These are phyloP conservation scores for Enteromius anoplus DNA, from an alignment of 2,797 vertebrate genomes.

Conservation along the genomic window DNA sequence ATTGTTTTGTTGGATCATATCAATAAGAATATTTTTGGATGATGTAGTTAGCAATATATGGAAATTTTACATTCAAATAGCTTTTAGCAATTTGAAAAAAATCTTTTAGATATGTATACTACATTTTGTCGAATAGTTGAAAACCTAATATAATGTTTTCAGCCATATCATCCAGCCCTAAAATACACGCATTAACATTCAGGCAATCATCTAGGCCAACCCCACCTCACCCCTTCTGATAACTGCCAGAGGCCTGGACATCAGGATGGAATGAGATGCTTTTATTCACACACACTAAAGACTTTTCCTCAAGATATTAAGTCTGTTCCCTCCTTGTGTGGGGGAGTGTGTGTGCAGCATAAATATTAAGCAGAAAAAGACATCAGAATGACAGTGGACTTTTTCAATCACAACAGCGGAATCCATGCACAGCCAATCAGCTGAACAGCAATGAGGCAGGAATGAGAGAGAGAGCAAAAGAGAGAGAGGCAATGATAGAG, in stretches of 20 bases:
- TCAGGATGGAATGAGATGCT: constrained; percentile 44
- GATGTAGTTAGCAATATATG: not conserved
- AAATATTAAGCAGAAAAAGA: constrained; percentile 39
- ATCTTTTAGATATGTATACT: not conserved
- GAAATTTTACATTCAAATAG: not conserved
- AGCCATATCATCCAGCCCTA: not conserved
- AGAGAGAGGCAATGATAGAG: constrained; percentile 25
- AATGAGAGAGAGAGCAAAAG: constrained; percentile 18
- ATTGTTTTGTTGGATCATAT: not conserved
- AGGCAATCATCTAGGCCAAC: constrained; percentile 39
- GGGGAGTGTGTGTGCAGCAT: constrained; percentile 24
- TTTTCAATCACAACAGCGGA: constrained; percentile 42
- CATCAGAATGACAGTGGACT: constrained; percentile 40
- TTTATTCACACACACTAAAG: constrained; percentile 49
- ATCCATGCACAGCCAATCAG: constrained; percentile 49
- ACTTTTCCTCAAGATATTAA: constrained; percentile 52
- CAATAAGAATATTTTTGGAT: not conserved
- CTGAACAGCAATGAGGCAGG: constrained; percentile 36
- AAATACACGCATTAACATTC: constrained; percentile 60
- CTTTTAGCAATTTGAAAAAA: not conserved
- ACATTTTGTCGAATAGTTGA: not conserved
- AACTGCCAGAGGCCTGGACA: constrained; percentile 46
- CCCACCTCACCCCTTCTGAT: constrained; percentile 17
- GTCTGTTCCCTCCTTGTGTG: constrained; percentile 43
- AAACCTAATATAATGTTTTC: not conserved